A percentile compares a stretch with the other conserved stretches of the same genome.
These are phyloP conservation scores for Crax fasciolata DNA, from an alignment of 2,797 vertebrate species.

Conservation along the genomic window DNA sequence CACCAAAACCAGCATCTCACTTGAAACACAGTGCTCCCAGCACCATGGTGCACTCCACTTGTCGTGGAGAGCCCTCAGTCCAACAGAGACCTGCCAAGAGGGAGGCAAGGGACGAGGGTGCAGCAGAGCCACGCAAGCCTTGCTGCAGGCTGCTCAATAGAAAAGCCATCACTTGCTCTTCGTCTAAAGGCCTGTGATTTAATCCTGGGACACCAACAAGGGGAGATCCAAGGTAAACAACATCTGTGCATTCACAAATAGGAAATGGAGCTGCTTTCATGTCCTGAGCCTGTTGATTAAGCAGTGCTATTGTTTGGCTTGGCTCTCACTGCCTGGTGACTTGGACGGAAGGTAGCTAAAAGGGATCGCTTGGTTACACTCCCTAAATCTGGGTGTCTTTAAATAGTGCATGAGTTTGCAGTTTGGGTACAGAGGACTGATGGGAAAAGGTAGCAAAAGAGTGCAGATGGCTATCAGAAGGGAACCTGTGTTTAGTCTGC, in stretches of 20 bases:
- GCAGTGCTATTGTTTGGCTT: constrained; percentile 34
- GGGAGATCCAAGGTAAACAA: constrained; percentile 77
- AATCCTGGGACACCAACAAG: constrained; percentile 22
- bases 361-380: constrained; percentile 40
- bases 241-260: constrained; percentile 81
- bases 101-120: not conserved
- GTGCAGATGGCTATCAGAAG: constrained; percentile 74
- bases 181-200: constrained; percentile 44
- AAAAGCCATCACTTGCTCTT: not conserved
- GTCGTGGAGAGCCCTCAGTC: not conserved
- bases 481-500: constrained; percentile 78
- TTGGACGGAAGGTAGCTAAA: constrained; percentile 52
- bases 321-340: not conserved
- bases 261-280: constrained; percentile 76
- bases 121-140: not conserved
- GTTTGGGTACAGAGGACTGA: constrained; percentile 65
- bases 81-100: not conserved
- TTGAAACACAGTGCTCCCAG: not conserved
- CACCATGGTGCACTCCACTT: accelerated
- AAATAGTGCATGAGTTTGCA: not conserved
- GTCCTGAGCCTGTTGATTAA: constrained; percentile 65
- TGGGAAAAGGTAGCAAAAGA: constrained; percentile 75
- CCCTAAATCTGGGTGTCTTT: constrained; percentile 10
- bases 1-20: not conserved
- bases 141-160: not conserved